Evolutionary conservation across 2,888 invertebrate genomes (phyloP).

Genomic region (Eupithecia centaureata): DNA sequence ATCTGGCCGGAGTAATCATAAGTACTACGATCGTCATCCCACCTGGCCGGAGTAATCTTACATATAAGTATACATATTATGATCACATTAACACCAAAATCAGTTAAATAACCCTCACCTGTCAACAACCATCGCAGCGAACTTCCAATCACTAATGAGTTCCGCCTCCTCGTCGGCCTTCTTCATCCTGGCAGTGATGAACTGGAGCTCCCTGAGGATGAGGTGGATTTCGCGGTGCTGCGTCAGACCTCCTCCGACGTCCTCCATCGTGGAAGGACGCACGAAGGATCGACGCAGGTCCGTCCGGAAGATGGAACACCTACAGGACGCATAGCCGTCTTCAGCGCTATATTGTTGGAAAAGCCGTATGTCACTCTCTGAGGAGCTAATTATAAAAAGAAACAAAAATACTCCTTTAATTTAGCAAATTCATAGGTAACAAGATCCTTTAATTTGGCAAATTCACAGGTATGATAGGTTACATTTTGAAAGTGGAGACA

Average conservation of each 20-base stretch:
- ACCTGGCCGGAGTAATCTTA: no score
- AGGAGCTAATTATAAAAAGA: not conserved
- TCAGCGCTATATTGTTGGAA: conserved; percentile 34
- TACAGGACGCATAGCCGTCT: conserved; percentile 45
- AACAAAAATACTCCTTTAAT: no score
- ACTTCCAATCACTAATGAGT: conserved; percentile 98
- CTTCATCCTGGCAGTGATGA: conserved; percentile 96
- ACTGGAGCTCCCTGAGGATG: conserved; percentile 96
- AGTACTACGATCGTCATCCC: no score
- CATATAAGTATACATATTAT: no score
- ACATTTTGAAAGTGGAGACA: no score
- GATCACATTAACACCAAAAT: no score
- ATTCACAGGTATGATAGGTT: no score
- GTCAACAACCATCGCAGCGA: conserved; percentile 99
- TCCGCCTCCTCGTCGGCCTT: conserved; percentile 97
- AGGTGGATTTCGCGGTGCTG: conserved; percentile 94
- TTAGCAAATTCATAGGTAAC: no score
- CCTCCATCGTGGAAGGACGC: conserved; percentile 91
- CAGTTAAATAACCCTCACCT: conserved; percentile 82
- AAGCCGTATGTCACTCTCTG: conserved; percentile 12
- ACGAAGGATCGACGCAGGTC: conserved; percentile 86
- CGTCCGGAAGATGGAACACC: conserved; percentile 81
- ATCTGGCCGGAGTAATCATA: no score
- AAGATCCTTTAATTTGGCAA: no score
- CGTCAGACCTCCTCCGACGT: conserved; percentile 85